Percentiles rank a stretch among this genome's conserved stretches.
phyloP scores from a whole-genome alignment of 2,113 vertebrate species.

The Psilopsiagon aymara region DNA sequence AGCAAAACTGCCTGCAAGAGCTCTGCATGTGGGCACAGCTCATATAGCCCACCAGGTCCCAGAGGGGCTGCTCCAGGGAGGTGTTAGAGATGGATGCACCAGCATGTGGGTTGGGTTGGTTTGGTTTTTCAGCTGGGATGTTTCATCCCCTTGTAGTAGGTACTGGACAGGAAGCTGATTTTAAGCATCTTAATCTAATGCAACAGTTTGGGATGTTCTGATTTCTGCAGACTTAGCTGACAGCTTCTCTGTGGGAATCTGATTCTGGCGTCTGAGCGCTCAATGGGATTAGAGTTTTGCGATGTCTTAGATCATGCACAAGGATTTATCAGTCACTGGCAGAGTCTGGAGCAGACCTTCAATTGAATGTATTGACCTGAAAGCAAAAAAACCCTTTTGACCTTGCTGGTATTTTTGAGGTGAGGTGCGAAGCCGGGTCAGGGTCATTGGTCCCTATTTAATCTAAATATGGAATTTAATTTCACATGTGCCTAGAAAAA shows the following conservation, averaged over 20 bases:
- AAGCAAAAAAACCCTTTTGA: neutral
- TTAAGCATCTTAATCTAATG: neutral
- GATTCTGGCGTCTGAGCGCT: neutral
- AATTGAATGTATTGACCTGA: neutral
- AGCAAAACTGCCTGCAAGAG: neutral
- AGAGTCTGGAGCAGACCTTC: neutral
- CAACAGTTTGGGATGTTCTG: neutral
- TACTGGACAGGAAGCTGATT: neutral
- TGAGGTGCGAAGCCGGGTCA: neutral
- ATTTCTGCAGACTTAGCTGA: neutral
- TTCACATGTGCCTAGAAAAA: neutral
- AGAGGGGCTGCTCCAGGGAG: neutral
- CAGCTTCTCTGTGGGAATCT: neutral
- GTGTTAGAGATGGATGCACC: neutral
- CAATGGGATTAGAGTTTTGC: neutral
- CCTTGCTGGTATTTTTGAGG: neutral
- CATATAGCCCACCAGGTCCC: neutral
- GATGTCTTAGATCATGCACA: neutral
- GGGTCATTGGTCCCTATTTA: neutral
- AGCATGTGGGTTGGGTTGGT: neutral
- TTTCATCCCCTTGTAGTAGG: fast-evolving
- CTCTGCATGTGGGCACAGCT: neutral
- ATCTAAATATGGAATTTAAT: neutral
- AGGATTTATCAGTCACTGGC: neutral
- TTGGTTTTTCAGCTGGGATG: neutral